Evolutionary conservation across 2,888 invertebrate species (phyloP), one percentile per base, ranked within the genome.

Genomic region (Gonocerus acuteangulatus): DNA sequence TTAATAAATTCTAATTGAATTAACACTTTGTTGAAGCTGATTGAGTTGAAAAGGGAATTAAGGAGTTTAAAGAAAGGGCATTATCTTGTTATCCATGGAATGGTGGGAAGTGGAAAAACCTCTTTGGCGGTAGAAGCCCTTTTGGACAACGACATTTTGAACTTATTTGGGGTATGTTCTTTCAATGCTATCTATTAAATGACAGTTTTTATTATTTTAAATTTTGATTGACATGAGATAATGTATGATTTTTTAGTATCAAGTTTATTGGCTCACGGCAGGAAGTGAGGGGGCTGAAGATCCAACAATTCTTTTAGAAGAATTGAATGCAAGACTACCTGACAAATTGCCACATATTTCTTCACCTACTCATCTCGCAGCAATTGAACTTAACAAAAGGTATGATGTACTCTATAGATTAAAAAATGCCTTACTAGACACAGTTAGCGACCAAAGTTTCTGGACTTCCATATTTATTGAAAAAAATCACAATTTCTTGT

Each of bases 21-120:
- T 11, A n/a, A n/a, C n/a, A n/a, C 51, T 62, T 62, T 56, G 51
- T 71, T 71, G 36, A 69, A 83, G 82, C 78, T 80, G 68, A 66
- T 73, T 62, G 72, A 76, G 67, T 74, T 85, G 45, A 76, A 75
- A 45, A 64, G 68, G n/a, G 75, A 74, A 54, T 71, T 85, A 34
- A 71, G 71, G 51, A 69, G 70, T 1, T 70, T 85, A 19, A 69
- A 74, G 22, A 77, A 80, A 3, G 79, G 80, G 66, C 77, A 80
- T 63, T 81, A 82, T 65, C 73, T 86, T 2, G 82, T 79, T 0
- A 74, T 87, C 13, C 82, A 85, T 71, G 87, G 87, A 9, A 85
- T 87, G 84, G 79, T 84, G n/a, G 87, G 87, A 1, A 82, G 80
- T 67, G 88, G 87, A 22, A 87, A 87, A 75, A 83, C 86, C 0